Conservation (phyloP, 2,113 vertebrate species). For the Rhombomys opimus region DNA sequence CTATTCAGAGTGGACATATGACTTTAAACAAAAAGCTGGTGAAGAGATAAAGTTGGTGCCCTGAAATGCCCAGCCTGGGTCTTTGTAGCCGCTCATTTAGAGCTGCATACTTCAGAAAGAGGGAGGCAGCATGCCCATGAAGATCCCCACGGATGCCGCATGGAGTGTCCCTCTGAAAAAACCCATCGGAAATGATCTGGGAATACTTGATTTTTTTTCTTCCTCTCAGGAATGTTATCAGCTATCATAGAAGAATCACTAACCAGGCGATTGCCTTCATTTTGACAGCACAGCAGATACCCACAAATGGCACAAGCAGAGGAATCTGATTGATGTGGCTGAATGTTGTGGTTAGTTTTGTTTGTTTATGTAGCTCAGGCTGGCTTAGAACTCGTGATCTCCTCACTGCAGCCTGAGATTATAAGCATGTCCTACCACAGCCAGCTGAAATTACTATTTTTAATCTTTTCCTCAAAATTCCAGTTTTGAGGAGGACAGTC, state of each 20-base stretch:
- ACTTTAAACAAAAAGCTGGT: slow-evolving; percentile 34
- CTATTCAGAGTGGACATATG: not conserved
- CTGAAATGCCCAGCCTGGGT: not conserved
- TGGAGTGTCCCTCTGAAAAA: not conserved
- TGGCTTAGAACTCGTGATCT: not conserved
- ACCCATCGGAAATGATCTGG: not conserved
- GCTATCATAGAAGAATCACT: not conserved
- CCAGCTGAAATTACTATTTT: not conserved
- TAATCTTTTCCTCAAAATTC: not conserved
- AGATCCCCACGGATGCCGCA: not conserved
- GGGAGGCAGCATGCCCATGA: not conserved
- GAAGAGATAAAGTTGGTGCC: slow-evolving; percentile 11
- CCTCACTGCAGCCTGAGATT: not conserved
- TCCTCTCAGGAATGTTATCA: not conserved
- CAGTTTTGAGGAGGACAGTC: not conserved
- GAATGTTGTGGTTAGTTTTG: not conserved
- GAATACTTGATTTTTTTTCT: not conserved
- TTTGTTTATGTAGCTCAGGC: not conserved
- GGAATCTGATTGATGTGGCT: not conserved
- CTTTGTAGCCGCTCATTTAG: not conserved
- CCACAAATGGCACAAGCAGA: not conserved
- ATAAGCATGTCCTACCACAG: not conserved
- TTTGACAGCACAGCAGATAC: not conserved
- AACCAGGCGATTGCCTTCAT: not conserved
- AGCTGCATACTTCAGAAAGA: not conserved